A percentile compares a stretch with the other conserved stretches of the same genome.
These are phyloP conservation scores for Potamarius usumacintae DNA, from an alignment of 2,113 vertebrate genomes.

Conservation along the genomic window DNA sequence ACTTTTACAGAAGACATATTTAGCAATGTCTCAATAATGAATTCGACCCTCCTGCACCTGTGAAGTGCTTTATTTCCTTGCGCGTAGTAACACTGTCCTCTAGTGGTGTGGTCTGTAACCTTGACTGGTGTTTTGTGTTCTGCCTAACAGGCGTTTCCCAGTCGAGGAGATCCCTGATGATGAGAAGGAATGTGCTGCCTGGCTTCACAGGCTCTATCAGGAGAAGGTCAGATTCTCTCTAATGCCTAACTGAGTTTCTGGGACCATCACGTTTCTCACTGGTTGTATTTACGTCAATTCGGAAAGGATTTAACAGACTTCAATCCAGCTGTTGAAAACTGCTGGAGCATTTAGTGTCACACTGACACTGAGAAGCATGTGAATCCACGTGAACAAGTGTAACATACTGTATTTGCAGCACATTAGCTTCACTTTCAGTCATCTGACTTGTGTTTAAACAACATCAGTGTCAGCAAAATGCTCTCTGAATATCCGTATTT, in stretches of 20 bases:
- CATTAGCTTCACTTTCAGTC: neutral
- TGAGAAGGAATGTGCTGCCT: slow-evolving; percentile 87
- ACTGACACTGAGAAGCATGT: neutral
- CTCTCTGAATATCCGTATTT: neutral
- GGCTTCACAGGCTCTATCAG: slow-evolving; percentile 97
- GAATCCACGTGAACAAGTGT: neutral
- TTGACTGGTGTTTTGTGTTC: slow-evolving; percentile 19
- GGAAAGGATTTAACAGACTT: neutral
- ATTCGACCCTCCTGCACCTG: neutral
- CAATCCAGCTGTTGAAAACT: neutral
- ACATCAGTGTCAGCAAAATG: neutral
- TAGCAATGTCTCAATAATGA: neutral
- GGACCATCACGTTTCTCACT: neutral
- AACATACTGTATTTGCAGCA: neutral
- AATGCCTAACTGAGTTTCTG: neutral
- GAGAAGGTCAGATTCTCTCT: slow-evolving; percentile 82
- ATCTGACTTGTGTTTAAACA: neutral
- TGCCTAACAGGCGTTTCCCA: slow-evolving; percentile 82
- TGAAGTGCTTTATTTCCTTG: no score
- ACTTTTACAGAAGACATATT: neutral
- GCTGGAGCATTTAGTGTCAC: neutral
- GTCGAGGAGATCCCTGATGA: slow-evolving; percentile 90
- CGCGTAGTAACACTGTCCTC: slow-evolving; percentile 18
- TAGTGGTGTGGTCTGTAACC: slow-evolving; percentile 17
- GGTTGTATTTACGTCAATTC: neutral